Conservation (phyloP, 2,797 vertebrate genomes). For the Synaphobranchus kaupii region DNA sequence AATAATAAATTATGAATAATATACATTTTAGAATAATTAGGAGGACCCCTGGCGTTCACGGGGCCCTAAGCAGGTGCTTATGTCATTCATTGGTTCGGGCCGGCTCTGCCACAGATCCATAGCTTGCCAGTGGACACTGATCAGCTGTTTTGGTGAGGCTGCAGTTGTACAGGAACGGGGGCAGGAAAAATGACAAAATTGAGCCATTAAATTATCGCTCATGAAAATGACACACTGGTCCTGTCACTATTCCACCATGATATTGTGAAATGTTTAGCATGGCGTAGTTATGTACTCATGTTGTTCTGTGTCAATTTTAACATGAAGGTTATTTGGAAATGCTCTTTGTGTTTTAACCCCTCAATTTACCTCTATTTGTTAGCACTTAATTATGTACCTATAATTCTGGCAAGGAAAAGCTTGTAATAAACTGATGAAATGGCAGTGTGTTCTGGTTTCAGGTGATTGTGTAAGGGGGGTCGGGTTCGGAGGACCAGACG, state of each 20-base stretch:
- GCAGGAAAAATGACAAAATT: background rate
- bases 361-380: constrained; percentile 10
- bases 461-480: no score
- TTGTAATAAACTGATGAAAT: constrained; percentile 32
- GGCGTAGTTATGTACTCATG: constrained; percentile 8
- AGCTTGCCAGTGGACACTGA: background rate
- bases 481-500: no score
- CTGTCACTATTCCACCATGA: background rate
- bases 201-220: background rate
- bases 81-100: no score
- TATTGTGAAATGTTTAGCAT: constrained; percentile 1
- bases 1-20: background rate
- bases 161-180: constrained; percentile 7
- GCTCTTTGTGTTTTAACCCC: constrained; percentile 14
- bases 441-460: background rate
- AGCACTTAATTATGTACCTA: constrained; percentile 26
- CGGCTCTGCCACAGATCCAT: background rate
- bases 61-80: no score
- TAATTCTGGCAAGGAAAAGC: constrained; percentile 19
- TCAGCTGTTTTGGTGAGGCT: background rate
- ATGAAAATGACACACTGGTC: background rate
- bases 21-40: no score
- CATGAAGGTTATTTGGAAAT: constrained; percentile 32
- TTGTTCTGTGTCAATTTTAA: constrained; percentile 23
- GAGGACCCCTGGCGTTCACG: no score